Base-by-base conservation (phyloP, 1,140 invertebrate species). In the Drosophila ogumai region DNA sequence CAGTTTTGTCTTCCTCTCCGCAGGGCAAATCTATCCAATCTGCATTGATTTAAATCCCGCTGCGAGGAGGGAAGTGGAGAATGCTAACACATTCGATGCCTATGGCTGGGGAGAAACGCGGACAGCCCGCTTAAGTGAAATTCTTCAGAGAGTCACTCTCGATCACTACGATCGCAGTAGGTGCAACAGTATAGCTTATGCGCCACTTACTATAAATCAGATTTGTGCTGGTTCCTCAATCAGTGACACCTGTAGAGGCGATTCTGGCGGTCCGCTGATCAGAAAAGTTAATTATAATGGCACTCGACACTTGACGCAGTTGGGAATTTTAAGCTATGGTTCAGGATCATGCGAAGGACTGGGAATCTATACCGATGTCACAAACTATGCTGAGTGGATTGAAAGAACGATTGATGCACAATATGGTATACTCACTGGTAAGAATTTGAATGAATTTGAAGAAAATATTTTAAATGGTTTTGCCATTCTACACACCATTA, bases 211-310 rank as follows among this genome's bases (percentile, higher is more conserved):
- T 7, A 1, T 6, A 3, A 22, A 25, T 1, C 44, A 67, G 25
- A 10, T 67, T 3, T 67, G 58, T 28, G 64, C 36, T 15, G 64
- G 64, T 3, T 5, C 6, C 7, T 2, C 2, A 3, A 0, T 1
- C 3, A 22, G 44, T 13, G 44, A 28, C 12, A 49, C 44, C 3
- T 67, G 64, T 17, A 0, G 0, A 0, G 63, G 63, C 7, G 41
- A 66, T 19, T 66, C 63, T 2, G 64, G 64, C 1, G 64, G 64
- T 13, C 64, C 64, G 0, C 22, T 67, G 34, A 32, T 17, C n/a
- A 3, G 32, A 12, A 17, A n/a, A 6, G 7, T 1, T n/a, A 0
- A 8, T 19, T 4, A 12, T 5, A 44, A 44, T 22, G 43, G 43
- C 19, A 1, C 19, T 22, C 12, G 10, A 13, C 43, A 19, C 1